Evolutionary conservation across 1,140 invertebrate genomes (phyloP).

Genomic region (Sarcophaga bullata): DNA sequence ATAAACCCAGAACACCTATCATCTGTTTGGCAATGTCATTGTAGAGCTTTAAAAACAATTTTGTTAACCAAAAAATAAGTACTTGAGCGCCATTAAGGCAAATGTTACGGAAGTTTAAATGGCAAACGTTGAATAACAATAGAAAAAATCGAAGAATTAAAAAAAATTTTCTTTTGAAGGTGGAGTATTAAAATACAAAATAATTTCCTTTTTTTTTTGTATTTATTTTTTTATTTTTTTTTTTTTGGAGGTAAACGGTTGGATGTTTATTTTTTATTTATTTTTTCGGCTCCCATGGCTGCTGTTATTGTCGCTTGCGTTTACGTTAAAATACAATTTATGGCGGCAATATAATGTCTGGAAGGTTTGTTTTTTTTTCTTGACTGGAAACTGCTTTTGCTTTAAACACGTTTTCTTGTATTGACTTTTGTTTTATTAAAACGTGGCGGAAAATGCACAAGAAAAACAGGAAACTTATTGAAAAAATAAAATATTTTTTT

Average conservation of each 20-base stretch:
- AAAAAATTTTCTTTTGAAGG: slow-evolving; percentile 5
- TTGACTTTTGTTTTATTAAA: not conserved
- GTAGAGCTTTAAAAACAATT: slow-evolving; percentile 24
- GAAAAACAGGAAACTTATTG: slow-evolving; percentile 23
- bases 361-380: not conserved
- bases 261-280: not conserved
- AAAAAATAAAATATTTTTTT: not conserved
- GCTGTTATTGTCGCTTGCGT: not conserved
- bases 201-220: not conserved
- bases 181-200: not conserved
- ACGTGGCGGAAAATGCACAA: not conserved
- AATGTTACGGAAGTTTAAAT: slow-evolving; percentile 29
- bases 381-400: not conserved
- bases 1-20: too few species aligned
- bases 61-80: not conserved
- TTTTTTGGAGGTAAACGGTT: too few species aligned
- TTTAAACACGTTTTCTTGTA: not conserved
- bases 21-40: not conserved
- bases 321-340: not conserved
- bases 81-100: slow-evolving; percentile 2
- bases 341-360: too few species aligned
- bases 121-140: slow-evolving; percentile 4
- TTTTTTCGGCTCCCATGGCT: not conserved
- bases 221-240: not conserved
- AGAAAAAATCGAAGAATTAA: slow-evolving; percentile 16